A percentile compares a stretch with the other conserved stretches of the same genome.
Conservation (phyloP, 2,113 vertebrate species). For the Trichomycterus rosablanca region DNA sequence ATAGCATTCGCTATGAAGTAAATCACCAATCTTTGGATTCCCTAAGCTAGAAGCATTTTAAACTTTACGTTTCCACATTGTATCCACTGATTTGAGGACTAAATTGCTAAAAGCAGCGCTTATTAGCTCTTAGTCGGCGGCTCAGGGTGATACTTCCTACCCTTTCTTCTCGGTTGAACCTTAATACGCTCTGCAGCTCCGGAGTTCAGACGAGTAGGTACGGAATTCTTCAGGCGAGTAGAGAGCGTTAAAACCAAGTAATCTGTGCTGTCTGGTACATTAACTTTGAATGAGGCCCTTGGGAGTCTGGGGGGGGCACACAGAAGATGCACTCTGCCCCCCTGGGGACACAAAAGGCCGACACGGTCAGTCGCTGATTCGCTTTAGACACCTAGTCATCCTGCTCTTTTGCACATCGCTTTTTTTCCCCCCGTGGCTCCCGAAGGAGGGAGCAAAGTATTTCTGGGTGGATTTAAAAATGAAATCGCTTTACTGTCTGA, state of each 20-base stretch:
- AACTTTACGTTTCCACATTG: too few species aligned
- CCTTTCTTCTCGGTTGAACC: background rate
- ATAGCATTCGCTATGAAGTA: too few species aligned
- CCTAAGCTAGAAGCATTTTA: too few species aligned
- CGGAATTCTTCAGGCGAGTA: conserved; percentile 37
- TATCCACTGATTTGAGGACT: too few species aligned
- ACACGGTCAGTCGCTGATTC: conserved; percentile 33
- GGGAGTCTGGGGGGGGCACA: conserved; percentile 40
- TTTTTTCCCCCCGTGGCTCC: too few species aligned
- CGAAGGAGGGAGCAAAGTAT: conserved; percentile 32
- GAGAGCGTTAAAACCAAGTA: conserved; percentile 41
- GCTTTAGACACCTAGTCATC: conserved; percentile 33
- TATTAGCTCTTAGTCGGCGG: conserved; percentile 5
- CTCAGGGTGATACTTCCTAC: conserved; percentile 27
- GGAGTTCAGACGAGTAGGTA: conserved; percentile 22
- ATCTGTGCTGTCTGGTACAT: conserved; percentile 47
- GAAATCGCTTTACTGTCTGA: too few species aligned
- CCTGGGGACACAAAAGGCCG: conserved; percentile 41
- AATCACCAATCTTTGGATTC: too few species aligned
- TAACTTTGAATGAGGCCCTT: conserved; percentile 44
- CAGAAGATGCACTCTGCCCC: conserved; percentile 42
- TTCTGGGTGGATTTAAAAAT: conserved; percentile 27
- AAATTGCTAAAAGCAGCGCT: conserved; percentile 6
- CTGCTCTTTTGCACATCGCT: conserved; percentile 22
- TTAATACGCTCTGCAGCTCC: conserved; percentile 30